Evolutionary conservation across 2,113 vertebrate species (phyloP), one percentile per base, ranked within the genome.

Genomic region (Pollachius pollachius): DNA sequence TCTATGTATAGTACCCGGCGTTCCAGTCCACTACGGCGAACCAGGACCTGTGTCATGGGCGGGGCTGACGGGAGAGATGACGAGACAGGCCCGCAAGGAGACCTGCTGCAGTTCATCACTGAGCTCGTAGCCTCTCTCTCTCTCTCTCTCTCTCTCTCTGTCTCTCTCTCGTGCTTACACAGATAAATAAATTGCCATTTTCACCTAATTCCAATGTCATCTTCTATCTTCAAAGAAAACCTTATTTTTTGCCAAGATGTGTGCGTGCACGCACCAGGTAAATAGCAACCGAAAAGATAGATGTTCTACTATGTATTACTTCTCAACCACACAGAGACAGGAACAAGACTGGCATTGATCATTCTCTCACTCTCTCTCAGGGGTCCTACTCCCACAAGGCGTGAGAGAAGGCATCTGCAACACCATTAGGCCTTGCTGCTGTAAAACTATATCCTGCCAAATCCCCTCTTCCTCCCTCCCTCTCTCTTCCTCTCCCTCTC

Each of bases 381-480:
- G 15, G 12, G 77, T 64, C 56, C 41, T 16, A 30, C 21, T 56
- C 18, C 60, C 54, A 13, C 11, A 64, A 73, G 64, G 65, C 71
- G 11, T 81, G 77, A 76, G 81, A 85, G 75, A 83, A 67, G 76
- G 61, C 66, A n/a, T 13, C 41, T 65, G 37, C 11, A 8, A 19
- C n/a, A 48, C 48, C 68, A 74, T 41, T 59, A 64, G 37, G 5
- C 37, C 9, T 7, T 11, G 37, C 37, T 41, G 37, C 37, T 41
- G 37, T 7, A 41, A 41, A 41, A 41, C 37, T 41, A 7, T 41
- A 7, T 62, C 75, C 66, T 23, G 27, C 75, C 73, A 13, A 52
- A 23, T 17, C 19, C 78, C 34, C 41, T 48, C 12, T 48, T 7
- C 5, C 37, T 11, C 37, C 1, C 5, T 79, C 78, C 56, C 15